Percentiles rank a stretch among this genome's conserved stretches.
Conservation (phyloP, 2,797 vertebrate genomes). For the Decapterus maruadsi region DNA sequence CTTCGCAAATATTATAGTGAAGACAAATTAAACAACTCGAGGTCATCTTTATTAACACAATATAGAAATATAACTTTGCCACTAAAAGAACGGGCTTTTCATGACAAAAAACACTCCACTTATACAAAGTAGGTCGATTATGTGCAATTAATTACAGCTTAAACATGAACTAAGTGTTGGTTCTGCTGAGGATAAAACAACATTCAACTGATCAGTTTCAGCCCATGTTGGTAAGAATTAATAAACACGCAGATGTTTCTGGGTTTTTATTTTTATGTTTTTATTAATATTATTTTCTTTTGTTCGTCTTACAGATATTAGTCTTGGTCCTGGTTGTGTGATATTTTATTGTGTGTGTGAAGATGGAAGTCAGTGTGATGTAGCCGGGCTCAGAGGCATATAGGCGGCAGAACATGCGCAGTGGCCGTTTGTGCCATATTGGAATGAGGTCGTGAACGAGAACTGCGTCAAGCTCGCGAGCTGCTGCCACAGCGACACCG, state of each 20-base stretch:
- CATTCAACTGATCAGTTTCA: background rate
- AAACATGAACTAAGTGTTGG: constrained; percentile 76
- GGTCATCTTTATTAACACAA: constrained; percentile 43
- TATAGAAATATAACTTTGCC: background rate
- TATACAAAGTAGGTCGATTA: constrained; percentile 76
- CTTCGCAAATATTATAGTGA: constrained; percentile 27
- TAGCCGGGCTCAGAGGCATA: constrained; percentile 83
- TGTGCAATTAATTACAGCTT: constrained; percentile 67
- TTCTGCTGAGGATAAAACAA: constrained; percentile 60
- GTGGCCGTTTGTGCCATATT: constrained; percentile 93
- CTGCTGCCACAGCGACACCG: background rate
- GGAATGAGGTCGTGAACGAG: constrained; percentile 93
- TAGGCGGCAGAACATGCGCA: constrained; percentile 87
- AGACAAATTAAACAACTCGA: constrained; percentile 53
- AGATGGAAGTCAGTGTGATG: constrained; percentile 84
- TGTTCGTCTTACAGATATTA: constrained; percentile 24
- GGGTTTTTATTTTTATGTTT: constrained; percentile 1
- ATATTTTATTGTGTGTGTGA: constrained; percentile 79
- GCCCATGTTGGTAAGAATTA: background rate
- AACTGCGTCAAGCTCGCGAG: constrained; percentile 60
- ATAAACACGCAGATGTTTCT: background rate
- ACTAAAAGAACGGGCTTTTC: constrained; percentile 13
- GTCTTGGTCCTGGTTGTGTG: constrained; percentile 53
- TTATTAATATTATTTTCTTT: constrained; percentile 14
- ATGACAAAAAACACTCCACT: constrained; percentile 38